Evolutionary conservation across 2,888 invertebrate species (phyloP).

Genomic region (Drosophila picticornis): DNA sequence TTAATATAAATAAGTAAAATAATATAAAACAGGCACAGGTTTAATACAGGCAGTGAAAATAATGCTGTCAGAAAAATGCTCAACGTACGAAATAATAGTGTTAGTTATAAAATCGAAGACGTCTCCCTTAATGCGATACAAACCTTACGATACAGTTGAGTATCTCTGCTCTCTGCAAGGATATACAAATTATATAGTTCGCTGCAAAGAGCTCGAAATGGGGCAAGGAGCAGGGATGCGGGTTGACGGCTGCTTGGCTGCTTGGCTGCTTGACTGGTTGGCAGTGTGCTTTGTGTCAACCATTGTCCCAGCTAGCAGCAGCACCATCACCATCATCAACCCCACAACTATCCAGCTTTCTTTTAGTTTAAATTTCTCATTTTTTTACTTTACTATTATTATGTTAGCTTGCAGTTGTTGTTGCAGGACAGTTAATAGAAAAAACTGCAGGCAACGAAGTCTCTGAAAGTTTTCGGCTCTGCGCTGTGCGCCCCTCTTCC

Average conservation of each 20-base stretch:
- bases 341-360: conserved; percentile 31
- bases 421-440: conserved; percentile 71
- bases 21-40: not conserved
- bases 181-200: conserved; percentile 15
- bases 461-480: conserved; percentile 59
- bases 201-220: not conserved
- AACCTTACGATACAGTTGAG: not conserved
- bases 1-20: too few relatives aligned
- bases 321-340: conserved; percentile 6
- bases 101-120: not conserved
- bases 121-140: not conserved
- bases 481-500: not conserved
- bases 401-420: conserved; percentile 60
- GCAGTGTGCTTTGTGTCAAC: conserved; percentile 40
- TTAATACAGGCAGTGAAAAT: not conserved
- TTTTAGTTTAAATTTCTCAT: conserved; percentile 53
- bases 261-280: conserved; percentile 26
- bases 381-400: conserved; percentile 54
- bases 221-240: conserved; percentile 7
- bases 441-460: conserved; percentile 72
- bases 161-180: conserved; percentile 5
- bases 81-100: not conserved
- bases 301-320: conserved; percentile 53
- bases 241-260: conserved; percentile 12
- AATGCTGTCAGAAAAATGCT: not conserved